Conservation (phyloP, 2,888 invertebrate genomes). For the Nycteola revayana region DNA sequence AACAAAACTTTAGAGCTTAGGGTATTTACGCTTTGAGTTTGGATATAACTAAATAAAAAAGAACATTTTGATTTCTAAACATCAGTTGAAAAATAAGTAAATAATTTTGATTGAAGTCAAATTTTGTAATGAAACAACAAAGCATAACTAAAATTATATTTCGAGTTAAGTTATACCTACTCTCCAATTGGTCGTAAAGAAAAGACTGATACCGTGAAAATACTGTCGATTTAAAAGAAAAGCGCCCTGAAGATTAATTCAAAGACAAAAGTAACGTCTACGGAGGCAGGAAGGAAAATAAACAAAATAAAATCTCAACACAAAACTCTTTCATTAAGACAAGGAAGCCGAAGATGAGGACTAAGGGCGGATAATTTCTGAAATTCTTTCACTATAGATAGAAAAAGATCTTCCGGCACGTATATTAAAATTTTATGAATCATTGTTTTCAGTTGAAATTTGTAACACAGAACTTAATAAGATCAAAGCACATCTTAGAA, state of each 20-base stretch:
- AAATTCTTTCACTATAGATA: conserved; percentile 44
- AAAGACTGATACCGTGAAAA: background rate
- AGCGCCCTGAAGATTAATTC: conserved; percentile 31
- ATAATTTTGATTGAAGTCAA: too few relatives aligned
- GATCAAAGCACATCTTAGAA: too few relatives aligned
- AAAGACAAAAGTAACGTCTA: conserved; percentile 19
- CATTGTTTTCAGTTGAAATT: too few relatives aligned
- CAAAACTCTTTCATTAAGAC: conserved; percentile 70
- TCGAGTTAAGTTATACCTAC: conserved; percentile 7
- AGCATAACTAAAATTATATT: conserved; percentile 5
- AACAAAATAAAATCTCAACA: conserved; percentile 61
- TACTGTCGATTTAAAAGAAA: conserved; percentile 18
- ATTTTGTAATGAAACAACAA: background rate
- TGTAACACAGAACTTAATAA: too few relatives aligned
- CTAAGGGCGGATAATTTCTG: conserved; percentile 52
- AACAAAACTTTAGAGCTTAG: conserved; percentile 23
- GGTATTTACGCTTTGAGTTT: conserved; percentile 32
- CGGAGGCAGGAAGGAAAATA: conserved; percentile 49
- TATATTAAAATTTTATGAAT: background rate
- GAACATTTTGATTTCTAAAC: too few relatives aligned
- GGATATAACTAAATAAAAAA: too few relatives aligned
- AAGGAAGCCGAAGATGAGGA: conserved; percentile 55
- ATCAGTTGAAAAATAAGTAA: too few relatives aligned
- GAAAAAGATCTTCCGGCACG: conserved; percentile 29
- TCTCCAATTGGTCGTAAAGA: background rate